phyloP scores from a whole-genome alignment of 1,140 invertebrate genomes.

The Cheumatopsyche charites region DNA sequence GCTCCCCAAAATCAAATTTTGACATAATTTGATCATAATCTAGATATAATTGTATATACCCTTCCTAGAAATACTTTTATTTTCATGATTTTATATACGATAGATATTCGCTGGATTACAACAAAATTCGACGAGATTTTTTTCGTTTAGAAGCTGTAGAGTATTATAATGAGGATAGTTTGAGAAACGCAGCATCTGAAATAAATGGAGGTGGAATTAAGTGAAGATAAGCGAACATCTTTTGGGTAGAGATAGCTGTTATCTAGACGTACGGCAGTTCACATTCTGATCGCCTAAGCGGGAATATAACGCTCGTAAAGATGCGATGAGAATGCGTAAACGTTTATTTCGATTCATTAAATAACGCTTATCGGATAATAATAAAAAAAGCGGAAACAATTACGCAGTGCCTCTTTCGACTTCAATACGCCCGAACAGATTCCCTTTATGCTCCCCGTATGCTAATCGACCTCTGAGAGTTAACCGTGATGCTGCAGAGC shows the following conservation, averaged over 20 bases:
- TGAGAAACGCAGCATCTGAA: constrained; percentile 24
- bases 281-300: background rate
- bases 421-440: background rate
- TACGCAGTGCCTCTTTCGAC: background rate
- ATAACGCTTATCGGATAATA: constrained; percentile 28
- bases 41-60: too few relatives aligned
- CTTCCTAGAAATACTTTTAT: too few relatives aligned
- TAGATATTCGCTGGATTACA: too few relatives aligned
- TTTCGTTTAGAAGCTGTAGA: too few relatives aligned
- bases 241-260: constrained; percentile 5
- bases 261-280: constrained; percentile 18
- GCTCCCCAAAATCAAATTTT: background rate
- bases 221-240: constrained; percentile 25
- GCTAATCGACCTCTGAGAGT: constrained; percentile 2
- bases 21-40: too few relatives aligned
- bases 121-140: too few relatives aligned
- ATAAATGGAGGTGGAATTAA: constrained; percentile 27
- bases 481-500: background rate
- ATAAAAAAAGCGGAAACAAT: constrained; percentile 18
- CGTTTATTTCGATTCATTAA: constrained; percentile 27
- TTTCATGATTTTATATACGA: too few relatives aligned
- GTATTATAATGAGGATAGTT: background rate
- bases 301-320: constrained; percentile 1
- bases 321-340: constrained; percentile 11
- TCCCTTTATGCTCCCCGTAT: background rate